Conservation (phyloP, 2,888 invertebrate species). For the Melieria omissa region DNA sequence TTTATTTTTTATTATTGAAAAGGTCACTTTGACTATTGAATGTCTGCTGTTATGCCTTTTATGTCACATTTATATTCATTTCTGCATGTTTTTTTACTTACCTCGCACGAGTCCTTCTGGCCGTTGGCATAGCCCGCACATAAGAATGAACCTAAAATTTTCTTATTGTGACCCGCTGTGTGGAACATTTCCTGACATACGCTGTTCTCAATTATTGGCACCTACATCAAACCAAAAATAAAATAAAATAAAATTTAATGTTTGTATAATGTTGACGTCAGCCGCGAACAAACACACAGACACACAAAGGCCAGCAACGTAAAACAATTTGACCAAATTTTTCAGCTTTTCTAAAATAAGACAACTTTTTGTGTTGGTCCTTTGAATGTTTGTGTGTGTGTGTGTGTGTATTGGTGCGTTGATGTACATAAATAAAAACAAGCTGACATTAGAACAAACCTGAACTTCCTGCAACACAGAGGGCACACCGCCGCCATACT, state of each 20-base stretch:
- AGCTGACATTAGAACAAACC: constrained; percentile 60
- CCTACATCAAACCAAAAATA: constrained; percentile 70
- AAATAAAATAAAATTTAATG: background rate
- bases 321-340: no score
- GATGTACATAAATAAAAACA: background rate
- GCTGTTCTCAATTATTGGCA: constrained; percentile 90
- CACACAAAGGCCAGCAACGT: background rate
- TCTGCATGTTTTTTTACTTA: constrained; percentile 63
- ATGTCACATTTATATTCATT: no score
- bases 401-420: no score
- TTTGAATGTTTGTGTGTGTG: no score
- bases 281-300: background rate
- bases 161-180: constrained; percentile 88
- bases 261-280: background rate
- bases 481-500: constrained; percentile 91
- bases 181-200: constrained; percentile 95
- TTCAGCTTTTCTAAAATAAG: no score
- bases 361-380: no score
- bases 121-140: constrained; percentile 94
- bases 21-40: no score
- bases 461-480: constrained; percentile 90
- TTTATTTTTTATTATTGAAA: no score
- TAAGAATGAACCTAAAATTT: constrained; percentile 86
- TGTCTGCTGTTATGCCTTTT: no score
- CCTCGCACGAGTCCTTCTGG: constrained; percentile 93